A percentile compares a stretch with the other conserved stretches of the same genome.
phyloP scores from a whole-genome alignment of 2,888 invertebrate genomes.

The Caenorhabditis panamensis region DNA sequence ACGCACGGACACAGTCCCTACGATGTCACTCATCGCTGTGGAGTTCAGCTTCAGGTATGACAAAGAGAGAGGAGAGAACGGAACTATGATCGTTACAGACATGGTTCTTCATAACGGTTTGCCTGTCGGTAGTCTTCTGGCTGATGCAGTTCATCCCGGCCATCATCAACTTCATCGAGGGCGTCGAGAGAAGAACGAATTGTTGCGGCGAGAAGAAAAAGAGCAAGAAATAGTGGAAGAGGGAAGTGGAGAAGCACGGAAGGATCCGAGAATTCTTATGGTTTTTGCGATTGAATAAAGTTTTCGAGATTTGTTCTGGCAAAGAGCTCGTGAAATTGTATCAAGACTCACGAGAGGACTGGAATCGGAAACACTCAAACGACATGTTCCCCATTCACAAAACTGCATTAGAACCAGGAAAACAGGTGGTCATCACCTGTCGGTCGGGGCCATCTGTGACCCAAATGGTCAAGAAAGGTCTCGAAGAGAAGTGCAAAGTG shows the following conservation, averaged over 20 bases:
- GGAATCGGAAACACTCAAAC: too few species aligned
- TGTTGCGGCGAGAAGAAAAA: slow-evolving; percentile 19
- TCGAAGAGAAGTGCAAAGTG: not conserved
- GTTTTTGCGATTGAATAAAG: too few species aligned
- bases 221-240: slow-evolving; percentile 5
- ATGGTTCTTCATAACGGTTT: slow-evolving; percentile 6
- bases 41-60: slow-evolving; percentile 22
- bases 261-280: too few species aligned
- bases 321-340: too few species aligned
- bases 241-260: too few species aligned
- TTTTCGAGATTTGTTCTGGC: too few species aligned
- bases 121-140: slow-evolving; percentile 4
- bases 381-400: too few species aligned
- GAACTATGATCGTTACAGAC: slow-evolving; percentile 26
- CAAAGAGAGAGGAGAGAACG: too few species aligned
- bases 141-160: slow-evolving; percentile 13
- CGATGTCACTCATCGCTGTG: slow-evolving; percentile 23
- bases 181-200: slow-evolving; percentile 27
- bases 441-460: too few species aligned
- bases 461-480: too few species aligned
- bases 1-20: not conserved
- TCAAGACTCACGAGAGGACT: too few species aligned
- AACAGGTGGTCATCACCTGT: not conserved
- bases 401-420: not conserved
- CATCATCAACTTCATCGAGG: slow-evolving; percentile 40